Percentiles rank a stretch among this genome's conserved stretches.
These are phyloP conservation scores for Episyrphus balteatus DNA, from an alignment of 1,140 invertebrate species.

Conservation along the genomic window DNA sequence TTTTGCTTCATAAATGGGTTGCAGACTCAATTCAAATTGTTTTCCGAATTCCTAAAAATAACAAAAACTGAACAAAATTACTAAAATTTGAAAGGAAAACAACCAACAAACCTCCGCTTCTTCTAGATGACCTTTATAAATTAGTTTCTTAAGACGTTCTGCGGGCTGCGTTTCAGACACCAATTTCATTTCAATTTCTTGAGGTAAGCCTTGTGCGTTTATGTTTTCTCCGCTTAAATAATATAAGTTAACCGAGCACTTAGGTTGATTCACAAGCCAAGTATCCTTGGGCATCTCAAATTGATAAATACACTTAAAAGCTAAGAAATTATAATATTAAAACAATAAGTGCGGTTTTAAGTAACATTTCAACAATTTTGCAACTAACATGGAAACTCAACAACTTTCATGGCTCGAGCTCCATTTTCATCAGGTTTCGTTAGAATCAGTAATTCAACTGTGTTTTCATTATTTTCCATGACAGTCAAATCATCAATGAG, in stretches of 20 bases:
- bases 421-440: conserved; percentile 13
- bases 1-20: conserved; percentile 31
- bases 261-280: conserved; percentile 30
- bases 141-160: conserved; percentile 31
- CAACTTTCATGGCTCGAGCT: conserved; percentile 20
- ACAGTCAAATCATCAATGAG: conserved; percentile 27
- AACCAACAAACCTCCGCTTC: conserved; percentile 21
- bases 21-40: conserved; percentile 30
- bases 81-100: neutral
- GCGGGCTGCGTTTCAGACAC: conserved; percentile 33
- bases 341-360: too few species aligned
- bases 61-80: neutral
- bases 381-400: conserved; percentile 30
- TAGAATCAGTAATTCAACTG: conserved; percentile 23
- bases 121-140: conserved; percentile 29
- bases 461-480: conserved; percentile 26
- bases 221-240: conserved; percentile 18
- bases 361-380: neutral
- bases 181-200: conserved; percentile 28
- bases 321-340: conserved; percentile 8
- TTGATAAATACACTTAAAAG: conserved; percentile 27
- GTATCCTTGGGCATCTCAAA: conserved; percentile 21
- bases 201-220: conserved; percentile 9
- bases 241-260: conserved; percentile 31
- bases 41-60: conserved; percentile 17